phyloP scores from a whole-genome alignment of 2,797 vertebrate species.

The Nannoperca obscura region DNA sequence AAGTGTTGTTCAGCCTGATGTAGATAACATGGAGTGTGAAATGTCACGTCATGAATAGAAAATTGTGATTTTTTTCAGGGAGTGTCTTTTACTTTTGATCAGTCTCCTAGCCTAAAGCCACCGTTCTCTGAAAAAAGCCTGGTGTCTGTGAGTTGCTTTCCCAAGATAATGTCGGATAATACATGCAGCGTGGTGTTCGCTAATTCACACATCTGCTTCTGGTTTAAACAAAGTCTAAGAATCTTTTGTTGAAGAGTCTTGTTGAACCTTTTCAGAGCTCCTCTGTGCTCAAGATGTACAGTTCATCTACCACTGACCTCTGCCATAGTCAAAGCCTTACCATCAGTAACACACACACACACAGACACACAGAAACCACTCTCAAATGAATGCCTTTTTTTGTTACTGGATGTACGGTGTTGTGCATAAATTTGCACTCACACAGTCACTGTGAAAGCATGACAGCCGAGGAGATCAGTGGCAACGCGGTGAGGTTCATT shows the following conservation, averaged over 20 bases:
- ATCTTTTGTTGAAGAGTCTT: not conserved
- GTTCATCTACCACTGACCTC: not conserved
- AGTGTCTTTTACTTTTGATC: not conserved
- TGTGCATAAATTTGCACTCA: slow-evolving; percentile 19
- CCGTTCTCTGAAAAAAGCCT: not conserved
- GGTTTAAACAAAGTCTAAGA: not conserved
- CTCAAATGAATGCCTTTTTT: not conserved
- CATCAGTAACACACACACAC: slow-evolving; percentile 1
- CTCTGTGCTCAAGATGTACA: not conserved
- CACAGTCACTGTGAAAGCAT: not conserved
- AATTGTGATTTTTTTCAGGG: not conserved
- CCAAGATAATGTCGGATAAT: not conserved
- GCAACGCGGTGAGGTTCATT: not conserved
- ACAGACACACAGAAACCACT: slow-evolving; percentile 7
- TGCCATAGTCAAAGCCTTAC: not conserved
- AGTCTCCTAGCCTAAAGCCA: not conserved
- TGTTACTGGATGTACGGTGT: not conserved
- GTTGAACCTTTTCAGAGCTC: not conserved
- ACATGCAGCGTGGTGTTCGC: not conserved
- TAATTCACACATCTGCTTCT: not conserved
- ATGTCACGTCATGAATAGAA: slow-evolving; percentile 23
- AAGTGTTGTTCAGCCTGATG: slow-evolving; percentile 13
- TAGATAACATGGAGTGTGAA: slow-evolving; percentile 22
- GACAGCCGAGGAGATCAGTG: not conserved
- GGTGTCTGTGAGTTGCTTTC: not conserved